Percentiles rank a stretch among this genome's conserved stretches.
phyloP scores from a whole-genome alignment of 2,797 vertebrate species.

The Clarias pachynema region DNA sequence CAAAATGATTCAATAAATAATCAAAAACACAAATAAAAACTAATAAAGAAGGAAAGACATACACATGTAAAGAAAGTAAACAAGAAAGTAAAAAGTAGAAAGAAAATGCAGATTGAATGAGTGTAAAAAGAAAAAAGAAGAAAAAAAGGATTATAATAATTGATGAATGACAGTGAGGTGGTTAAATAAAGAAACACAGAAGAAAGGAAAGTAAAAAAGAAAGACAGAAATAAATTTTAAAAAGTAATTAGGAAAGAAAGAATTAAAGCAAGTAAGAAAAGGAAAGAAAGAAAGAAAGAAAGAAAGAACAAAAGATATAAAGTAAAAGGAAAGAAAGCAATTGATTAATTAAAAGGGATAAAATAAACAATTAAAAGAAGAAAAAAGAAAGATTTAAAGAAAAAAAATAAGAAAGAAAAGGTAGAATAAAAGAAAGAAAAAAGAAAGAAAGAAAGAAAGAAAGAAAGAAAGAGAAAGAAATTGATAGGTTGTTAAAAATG shows the following conservation, averaged over 20 bases:
- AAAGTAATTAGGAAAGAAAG: neutral
- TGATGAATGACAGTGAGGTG: neutral
- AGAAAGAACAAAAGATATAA: neutral
- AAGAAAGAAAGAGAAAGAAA: neutral
- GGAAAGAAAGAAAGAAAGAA: neutral
- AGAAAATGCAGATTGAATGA: too few relatives aligned
- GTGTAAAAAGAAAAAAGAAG: neutral
- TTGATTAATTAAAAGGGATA: too few relatives aligned
- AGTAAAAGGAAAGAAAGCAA: neutral
- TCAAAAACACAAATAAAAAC: too few relatives aligned
- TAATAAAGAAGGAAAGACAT: too few relatives aligned
- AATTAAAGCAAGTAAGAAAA: neutral
- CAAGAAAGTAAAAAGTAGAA: too few relatives aligned
- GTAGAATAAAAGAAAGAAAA: neutral
- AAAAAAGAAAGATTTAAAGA: too few relatives aligned
- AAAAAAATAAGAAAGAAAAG: too few relatives aligned
- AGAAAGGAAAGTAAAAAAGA: neutral
- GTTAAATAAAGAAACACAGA: too few relatives aligned
- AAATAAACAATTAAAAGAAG: too few relatives aligned
- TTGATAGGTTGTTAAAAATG: too few relatives aligned
- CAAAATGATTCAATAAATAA: too few relatives aligned
- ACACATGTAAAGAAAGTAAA: too few relatives aligned
- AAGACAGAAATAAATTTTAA: neutral
- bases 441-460: constrained; percentile 4
- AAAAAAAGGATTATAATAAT: neutral